A percentile compares a stretch with the other conserved stretches of the same genome.
Conservation (phyloP, 2,113 vertebrate species). For the Labeo rohita region DNA sequence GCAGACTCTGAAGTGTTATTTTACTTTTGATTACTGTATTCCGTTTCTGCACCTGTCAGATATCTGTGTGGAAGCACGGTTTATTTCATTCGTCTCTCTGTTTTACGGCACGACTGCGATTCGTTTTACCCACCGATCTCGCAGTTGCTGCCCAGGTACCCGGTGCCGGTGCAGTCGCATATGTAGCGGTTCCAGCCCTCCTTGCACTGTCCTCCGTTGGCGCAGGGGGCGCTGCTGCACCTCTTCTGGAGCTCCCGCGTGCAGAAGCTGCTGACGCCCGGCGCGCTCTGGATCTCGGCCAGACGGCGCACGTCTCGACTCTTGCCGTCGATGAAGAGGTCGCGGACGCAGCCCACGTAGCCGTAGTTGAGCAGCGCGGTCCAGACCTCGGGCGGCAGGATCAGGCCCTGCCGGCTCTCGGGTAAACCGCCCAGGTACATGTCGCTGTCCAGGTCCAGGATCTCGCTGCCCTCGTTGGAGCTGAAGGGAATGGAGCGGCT, state of each 20-base stretch:
- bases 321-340: conserved; percentile 92
- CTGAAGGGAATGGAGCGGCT: conserved; percentile 89
- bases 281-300: conserved; percentile 82
- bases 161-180: conserved; percentile 89
- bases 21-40: background rate
- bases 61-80: too few relatives aligned
- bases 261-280: conserved; percentile 86
- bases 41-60: too few relatives aligned
- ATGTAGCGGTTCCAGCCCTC: conserved; percentile 95
- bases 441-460: conserved; percentile 89
- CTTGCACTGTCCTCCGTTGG: conserved; percentile 83
- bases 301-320: conserved; percentile 86
- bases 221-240: conserved; percentile 84
- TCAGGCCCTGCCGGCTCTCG: conserved; percentile 78
- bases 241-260: conserved; percentile 87
- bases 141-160: conserved; percentile 86
- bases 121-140: conserved; percentile 75
- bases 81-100: too few relatives aligned
- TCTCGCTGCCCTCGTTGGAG: conserved; percentile 90
- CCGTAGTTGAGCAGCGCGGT: conserved; percentile 87
- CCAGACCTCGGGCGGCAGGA: conserved; percentile 92
- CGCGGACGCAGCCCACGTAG: conserved; percentile 90
- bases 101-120: too few relatives aligned
- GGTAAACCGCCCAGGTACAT: conserved; percentile 90
- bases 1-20: too few relatives aligned